A percentile compares a stretch with the other conserved stretches of the same genome.
Conservation (phyloP, 1,140 invertebrate genomes). For the Zaprionus capensis region DNA sequence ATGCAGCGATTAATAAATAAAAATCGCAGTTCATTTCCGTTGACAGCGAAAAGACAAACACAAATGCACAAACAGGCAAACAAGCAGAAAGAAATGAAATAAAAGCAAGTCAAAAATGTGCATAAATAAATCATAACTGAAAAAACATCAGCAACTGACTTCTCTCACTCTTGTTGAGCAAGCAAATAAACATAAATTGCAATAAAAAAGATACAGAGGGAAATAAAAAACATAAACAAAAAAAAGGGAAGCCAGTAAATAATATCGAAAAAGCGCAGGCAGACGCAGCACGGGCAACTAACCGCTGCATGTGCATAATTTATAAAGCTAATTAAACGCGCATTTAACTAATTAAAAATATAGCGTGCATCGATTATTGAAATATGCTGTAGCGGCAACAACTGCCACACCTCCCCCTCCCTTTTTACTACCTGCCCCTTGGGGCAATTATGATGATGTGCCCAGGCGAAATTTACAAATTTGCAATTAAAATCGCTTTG, state of each 20-base stretch:
- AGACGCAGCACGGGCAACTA: constrained; percentile 50
- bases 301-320: constrained; percentile 82
- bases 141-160: constrained; percentile 43
- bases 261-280: constrained; percentile 7
- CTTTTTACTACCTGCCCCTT: background rate
- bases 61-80: constrained; percentile 51
- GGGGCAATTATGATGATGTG: constrained; percentile 4
- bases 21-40: constrained; percentile 77
- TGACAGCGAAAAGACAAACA: constrained; percentile 66
- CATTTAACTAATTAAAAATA: constrained; percentile 83
- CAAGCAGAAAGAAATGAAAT: constrained; percentile 44
- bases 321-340: constrained; percentile 83
- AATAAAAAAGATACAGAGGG: constrained; percentile 36
- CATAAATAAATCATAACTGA: constrained; percentile 74
- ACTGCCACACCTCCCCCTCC: background rate
- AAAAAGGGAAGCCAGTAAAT: constrained; percentile 35
- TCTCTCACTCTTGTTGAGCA: constrained; percentile 39
- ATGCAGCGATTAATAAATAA: constrained; percentile 77
- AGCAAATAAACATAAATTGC: constrained; percentile 72
- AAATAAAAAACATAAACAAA: constrained; percentile 26
- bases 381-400: constrained; percentile 62
- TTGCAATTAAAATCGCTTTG: constrained; percentile 66
- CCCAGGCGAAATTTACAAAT: constrained; percentile 17
- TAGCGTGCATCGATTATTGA: constrained; percentile 79
- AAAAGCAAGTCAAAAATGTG: constrained; percentile 41